Percentiles rank a stretch among this genome's conserved stretches.
Evolutionary conservation across 2,113 vertebrate genomes (phyloP).

Genomic region (Erythrocercus mccallii): DNA sequence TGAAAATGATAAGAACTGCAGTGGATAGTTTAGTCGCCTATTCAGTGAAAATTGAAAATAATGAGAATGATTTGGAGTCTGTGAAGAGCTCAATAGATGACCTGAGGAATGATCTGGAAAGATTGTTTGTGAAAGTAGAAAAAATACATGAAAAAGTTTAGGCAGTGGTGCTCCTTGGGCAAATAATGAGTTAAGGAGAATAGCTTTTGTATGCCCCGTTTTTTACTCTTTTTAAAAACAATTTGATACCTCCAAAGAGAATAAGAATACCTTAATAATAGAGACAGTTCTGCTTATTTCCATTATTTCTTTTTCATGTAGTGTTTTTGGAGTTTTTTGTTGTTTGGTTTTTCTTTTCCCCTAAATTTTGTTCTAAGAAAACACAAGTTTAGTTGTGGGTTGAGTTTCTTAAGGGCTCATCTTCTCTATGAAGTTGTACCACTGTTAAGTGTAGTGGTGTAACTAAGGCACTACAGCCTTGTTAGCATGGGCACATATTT

Average conservation of each 20-base stretch:
- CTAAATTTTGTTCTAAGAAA: background rate
- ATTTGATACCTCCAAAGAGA: slow-evolving; percentile 32
- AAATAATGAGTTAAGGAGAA: slow-evolving; percentile 3
- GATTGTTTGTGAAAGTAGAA: slow-evolving; percentile 70
- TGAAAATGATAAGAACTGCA: slow-evolving; percentile 80
- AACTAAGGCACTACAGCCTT: background rate
- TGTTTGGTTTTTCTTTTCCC: background rate
- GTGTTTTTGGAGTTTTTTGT: background rate
- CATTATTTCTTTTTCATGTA: slow-evolving; percentile 33
- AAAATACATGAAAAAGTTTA: slow-evolving; percentile 69
- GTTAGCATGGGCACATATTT: background rate
- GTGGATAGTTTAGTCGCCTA: slow-evolving; percentile 79
- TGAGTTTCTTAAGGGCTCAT: slow-evolving; percentile 2
- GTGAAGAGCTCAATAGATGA: slow-evolving; percentile 78
- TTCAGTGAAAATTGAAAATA: slow-evolving; percentile 83
- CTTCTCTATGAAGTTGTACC: background rate
- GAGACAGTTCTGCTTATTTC: slow-evolving; percentile 59
- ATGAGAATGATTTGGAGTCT: slow-evolving; percentile 77
- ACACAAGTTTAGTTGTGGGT: background rate
- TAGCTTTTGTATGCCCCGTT: slow-evolving; percentile 52
- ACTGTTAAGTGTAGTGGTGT: background rate
- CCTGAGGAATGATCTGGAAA: slow-evolving; percentile 76
- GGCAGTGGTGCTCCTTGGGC: background rate
- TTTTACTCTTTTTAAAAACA: slow-evolving; percentile 16
- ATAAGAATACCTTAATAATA: slow-evolving; percentile 44